Evolutionary conservation across 2,797 vertebrate genomes (phyloP).

Genomic region (Darevskia nairensis): DNA sequence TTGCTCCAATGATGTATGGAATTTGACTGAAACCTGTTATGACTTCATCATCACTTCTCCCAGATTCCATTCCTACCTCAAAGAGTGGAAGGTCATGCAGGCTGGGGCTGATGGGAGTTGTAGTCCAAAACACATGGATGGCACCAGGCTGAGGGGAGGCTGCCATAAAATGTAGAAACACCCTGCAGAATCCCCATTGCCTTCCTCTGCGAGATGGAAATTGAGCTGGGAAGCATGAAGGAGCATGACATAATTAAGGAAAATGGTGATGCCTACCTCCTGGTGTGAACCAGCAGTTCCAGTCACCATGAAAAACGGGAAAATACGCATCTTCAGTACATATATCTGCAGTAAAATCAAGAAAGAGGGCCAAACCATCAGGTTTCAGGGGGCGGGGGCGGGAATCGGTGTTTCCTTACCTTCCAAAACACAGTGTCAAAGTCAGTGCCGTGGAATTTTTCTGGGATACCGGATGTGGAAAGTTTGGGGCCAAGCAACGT

Average conservation of each 20-base stretch:
- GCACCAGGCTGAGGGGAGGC: too few relatives aligned
- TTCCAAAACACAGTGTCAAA: conserved; percentile 99
- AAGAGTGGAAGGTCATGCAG: too few relatives aligned
- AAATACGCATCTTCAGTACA: background rate
- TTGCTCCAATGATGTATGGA: too few relatives aligned
- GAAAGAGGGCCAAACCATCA: background rate
- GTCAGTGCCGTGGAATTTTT: conserved; percentile 94
- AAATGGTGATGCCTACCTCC: background rate
- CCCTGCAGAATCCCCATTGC: background rate
- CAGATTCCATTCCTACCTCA: too few relatives aligned
- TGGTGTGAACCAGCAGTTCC: background rate
- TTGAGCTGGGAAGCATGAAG: background rate
- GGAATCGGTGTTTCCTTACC: conserved; percentile 74
- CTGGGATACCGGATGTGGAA: conserved; percentile 91
- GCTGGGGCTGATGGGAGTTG: too few relatives aligned
- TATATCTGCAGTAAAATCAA: background rate
- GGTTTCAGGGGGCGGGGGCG: too few relatives aligned
- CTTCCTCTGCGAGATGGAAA: background rate
- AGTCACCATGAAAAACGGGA: background rate
- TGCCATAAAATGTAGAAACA: background rate
- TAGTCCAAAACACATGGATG: too few relatives aligned
- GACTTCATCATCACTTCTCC: too few relatives aligned
- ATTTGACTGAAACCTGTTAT: too few relatives aligned
- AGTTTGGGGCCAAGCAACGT: conserved; percentile 96
- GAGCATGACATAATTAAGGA: background rate